Percentiles rank a stretch among this genome's conserved stretches.
phyloP scores from a whole-genome alignment of 1,140 invertebrate species.

The Hycleus phaleratus region DNA sequence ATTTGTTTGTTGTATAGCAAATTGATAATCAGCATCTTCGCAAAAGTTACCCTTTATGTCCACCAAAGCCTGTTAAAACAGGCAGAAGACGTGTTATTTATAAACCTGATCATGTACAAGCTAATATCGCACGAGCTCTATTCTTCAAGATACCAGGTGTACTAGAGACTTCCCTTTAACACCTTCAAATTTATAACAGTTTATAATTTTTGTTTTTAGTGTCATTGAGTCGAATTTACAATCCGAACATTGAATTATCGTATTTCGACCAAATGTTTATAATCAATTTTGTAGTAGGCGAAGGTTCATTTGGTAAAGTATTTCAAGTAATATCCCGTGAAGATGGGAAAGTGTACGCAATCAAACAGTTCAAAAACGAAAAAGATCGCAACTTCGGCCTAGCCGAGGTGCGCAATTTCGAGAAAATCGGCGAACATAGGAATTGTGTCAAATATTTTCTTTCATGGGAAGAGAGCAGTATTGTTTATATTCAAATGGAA shows the following conservation, averaged over 20 bases:
- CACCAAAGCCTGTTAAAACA: no score
- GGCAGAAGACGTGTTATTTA: no score
- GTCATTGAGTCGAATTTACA: conserved; percentile 20
- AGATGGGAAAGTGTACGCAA: conserved; percentile 59
- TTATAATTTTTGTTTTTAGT: conserved; percentile 15
- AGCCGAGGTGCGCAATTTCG: conserved; percentile 64
- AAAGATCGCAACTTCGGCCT: conserved; percentile 52
- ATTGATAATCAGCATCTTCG: no score
- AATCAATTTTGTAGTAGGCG: conserved; percentile 54
- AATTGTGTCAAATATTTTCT: conserved; percentile 61
- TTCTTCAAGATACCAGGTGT: conserved; percentile 2
- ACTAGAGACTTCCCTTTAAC: no score
- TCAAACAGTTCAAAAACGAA: conserved; percentile 53
- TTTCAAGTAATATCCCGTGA: conserved; percentile 58
- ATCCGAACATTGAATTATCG: conserved; percentile 21
- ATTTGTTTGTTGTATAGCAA: no score
- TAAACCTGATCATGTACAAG: no score
- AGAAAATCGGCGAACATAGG: conserved; percentile 56
- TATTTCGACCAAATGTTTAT: conserved; percentile 62
- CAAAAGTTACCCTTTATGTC: no score
- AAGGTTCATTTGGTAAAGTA: conserved; percentile 69
- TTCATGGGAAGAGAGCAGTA: conserved; percentile 68
- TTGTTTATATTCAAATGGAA: conserved; percentile 67
- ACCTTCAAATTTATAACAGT: not conserved
- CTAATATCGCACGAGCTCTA: not conserved